phyloP scores from a whole-genome alignment of 2,888 invertebrate species.

The Aspidiotus destructor region DNA sequence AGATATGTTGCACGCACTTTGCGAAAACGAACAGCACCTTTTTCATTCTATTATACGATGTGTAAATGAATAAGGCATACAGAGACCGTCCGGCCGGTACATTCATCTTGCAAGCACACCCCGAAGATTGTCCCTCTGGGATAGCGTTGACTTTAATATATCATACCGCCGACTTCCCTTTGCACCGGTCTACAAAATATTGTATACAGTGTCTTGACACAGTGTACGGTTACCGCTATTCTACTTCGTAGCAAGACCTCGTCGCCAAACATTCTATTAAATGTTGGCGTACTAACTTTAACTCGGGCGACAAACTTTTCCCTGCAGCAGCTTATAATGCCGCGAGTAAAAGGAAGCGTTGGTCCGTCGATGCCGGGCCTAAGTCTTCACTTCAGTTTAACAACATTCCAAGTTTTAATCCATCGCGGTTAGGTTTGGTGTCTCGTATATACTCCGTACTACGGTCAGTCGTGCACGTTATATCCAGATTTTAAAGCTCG shows the following conservation, averaged over 20 bases:
- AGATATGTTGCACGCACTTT: too few species aligned
- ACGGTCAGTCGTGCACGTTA: too few species aligned
- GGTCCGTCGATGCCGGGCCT: too few species aligned
- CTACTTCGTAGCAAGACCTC: neutral
- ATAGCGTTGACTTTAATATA: constrained; percentile 23
- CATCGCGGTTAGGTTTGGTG: constrained; percentile 1
- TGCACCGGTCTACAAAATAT: too few species aligned
- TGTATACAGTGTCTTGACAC: too few species aligned
- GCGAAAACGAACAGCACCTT: too few species aligned
- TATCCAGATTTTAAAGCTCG: too few species aligned
- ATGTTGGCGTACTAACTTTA: neutral
- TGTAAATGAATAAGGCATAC: constrained; percentile 2
- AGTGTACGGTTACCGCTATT: neutral
- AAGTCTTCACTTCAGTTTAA: too few species aligned
- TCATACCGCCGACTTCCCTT: neutral
- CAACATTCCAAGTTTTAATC: neutral
- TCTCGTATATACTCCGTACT: neutral
- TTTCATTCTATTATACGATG: neutral
- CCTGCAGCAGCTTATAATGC: neutral
- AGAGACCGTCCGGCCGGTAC: neutral
- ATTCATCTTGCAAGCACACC: constrained; percentile 24
- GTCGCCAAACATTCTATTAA: neutral
- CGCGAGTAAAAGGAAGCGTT: neutral
- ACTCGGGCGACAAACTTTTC: constrained; percentile 1
- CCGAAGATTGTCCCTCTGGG: constrained; percentile 27